Evolutionary conservation across 2,888 invertebrate species (phyloP).

Genomic region (Brachyopa scutellaris): DNA sequence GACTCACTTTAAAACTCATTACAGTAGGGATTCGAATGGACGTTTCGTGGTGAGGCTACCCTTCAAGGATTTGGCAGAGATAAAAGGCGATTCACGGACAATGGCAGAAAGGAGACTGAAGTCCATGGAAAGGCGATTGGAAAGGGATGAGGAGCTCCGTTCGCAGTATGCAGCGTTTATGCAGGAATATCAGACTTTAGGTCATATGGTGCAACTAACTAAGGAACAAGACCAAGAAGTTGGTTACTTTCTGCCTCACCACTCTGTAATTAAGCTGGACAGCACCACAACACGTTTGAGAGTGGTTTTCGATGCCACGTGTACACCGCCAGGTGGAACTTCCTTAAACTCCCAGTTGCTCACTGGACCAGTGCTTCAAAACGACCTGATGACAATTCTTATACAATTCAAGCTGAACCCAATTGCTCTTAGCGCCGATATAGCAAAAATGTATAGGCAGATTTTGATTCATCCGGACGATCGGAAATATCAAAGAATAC

Average conservation of each 20-base stretch:
- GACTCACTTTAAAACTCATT: conserved; percentile 39
- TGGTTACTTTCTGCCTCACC: conserved; percentile 1
- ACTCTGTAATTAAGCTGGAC: background rate
- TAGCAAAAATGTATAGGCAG: conserved; percentile 69
- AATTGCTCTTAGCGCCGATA: conserved; percentile 61
- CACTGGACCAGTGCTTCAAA: conserved; percentile 15
- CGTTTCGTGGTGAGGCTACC: conserved; percentile 9
- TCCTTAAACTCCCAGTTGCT: conserved; percentile 12
- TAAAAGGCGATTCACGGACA: background rate
- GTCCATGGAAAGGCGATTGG: conserved; percentile 14
- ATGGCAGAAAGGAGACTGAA: conserved; percentile 2
- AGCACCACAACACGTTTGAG: conserved; percentile 10
- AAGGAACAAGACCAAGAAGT: background rate
- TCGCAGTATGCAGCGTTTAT: background rate
- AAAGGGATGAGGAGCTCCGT: background rate
- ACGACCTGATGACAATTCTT: conserved; percentile 46
- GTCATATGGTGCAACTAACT: conserved; percentile 18
- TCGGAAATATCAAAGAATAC: conserved; percentile 57
- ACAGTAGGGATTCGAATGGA: background rate
- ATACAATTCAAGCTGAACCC: conserved; percentile 54
- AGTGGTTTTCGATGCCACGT: conserved; percentile 8
- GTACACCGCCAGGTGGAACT: background rate
- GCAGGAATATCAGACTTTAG: conserved; percentile 9
- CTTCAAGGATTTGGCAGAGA: background rate
- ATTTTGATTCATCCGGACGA: conserved; percentile 40